Base-by-base conservation (phyloP, 2,113 vertebrate genomes). In the Colistium nudipinnis region DNA sequence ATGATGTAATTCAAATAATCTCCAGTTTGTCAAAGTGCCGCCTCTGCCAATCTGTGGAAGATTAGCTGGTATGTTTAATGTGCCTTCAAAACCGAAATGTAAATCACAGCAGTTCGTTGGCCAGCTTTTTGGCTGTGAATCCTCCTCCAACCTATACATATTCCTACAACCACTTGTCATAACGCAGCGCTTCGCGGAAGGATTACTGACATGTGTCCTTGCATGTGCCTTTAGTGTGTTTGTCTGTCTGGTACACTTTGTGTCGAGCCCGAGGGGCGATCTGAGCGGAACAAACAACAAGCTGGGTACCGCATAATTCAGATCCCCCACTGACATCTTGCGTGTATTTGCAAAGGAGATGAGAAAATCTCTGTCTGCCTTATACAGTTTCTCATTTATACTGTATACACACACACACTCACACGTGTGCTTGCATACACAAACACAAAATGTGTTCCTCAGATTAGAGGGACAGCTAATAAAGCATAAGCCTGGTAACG, bases 261-360 rank as follows among this genome's bases (percentile, higher is more conserved):
- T 52, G 35, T 59, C 38, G 36, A 71, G 70, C 53, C 72, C 33
- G 49, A 53, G 30, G 41, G 47, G 27, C 48, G 52, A 64, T 55
- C 69, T 30, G n/a, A 33, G 22, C 57, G 72, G 57, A 77, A 78
- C 44, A 77, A 75, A 77, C 73, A 62, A 51, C 76, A 86, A n/a
- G 66, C 80, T 78, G 70, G 24, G 39, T 48, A 20, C 57, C 11
- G 1, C 6, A 53, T 77, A 63, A 80, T 56, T 75, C 53, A 78
- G 38, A 80, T 49, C 70, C 33, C 31, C 53, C 24, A 36, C 39
- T 74, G 73, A 45, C 44, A 45, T 43, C 54, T 51, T 73, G 45
- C n/a, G n/a, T 63, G 48, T 45, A 45, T 63, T 35, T 3, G 19
- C 20, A 68, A 39, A 22, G 52, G 39, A 7, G 31, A 72, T 54